Evolutionary conservation across 2,797 vertebrate genomes (phyloP).

Genomic region (Rhinophrynus dorsalis): DNA sequence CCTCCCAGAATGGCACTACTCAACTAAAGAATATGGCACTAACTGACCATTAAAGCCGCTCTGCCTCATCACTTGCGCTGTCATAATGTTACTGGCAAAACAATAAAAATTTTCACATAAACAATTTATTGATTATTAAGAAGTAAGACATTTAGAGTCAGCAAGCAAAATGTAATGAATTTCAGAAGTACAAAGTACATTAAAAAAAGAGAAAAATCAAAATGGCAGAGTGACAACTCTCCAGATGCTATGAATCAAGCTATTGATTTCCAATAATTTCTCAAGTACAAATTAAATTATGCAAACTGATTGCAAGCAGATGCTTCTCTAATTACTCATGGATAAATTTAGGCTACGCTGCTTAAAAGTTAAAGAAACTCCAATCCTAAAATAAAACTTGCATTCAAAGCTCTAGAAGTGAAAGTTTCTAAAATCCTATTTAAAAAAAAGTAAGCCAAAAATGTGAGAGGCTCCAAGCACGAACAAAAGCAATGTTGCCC

Average conservation of each 20-base stretch:
- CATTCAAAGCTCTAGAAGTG: too few species aligned
- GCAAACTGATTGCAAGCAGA: slow-evolving; percentile 70
- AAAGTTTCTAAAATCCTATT: too few species aligned
- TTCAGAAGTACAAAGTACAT: slow-evolving; percentile 51
- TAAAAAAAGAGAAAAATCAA: slow-evolving; percentile 57
- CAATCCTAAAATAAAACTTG: too few species aligned
- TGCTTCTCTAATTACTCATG: slow-evolving; percentile 65
- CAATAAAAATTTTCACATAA: slow-evolving; percentile 44
- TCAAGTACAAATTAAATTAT: slow-evolving; percentile 89
- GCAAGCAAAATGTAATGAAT: slow-evolving; percentile 56
- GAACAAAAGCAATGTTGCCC: too few species aligned
- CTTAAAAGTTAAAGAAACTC: too few species aligned
- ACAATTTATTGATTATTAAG: slow-evolving; percentile 47
- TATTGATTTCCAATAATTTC: slow-evolving; percentile 86
- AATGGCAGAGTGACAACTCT: too few species aligned
- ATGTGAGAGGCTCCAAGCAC: too few species aligned
- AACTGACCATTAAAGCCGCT: slow-evolving; percentile 17
- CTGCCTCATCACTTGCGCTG: not conserved
- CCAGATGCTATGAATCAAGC: slow-evolving; percentile 78
- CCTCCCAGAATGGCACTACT: too few species aligned
- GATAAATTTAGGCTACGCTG: not conserved
- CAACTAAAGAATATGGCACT: too few species aligned
- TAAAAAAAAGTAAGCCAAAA: too few species aligned
- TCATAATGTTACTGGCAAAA: slow-evolving; percentile 22
- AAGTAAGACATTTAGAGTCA: slow-evolving; percentile 48